Base-by-base conservation (phyloP, 2,888 invertebrate genomes). In the Chalcis sispes region DNA sequence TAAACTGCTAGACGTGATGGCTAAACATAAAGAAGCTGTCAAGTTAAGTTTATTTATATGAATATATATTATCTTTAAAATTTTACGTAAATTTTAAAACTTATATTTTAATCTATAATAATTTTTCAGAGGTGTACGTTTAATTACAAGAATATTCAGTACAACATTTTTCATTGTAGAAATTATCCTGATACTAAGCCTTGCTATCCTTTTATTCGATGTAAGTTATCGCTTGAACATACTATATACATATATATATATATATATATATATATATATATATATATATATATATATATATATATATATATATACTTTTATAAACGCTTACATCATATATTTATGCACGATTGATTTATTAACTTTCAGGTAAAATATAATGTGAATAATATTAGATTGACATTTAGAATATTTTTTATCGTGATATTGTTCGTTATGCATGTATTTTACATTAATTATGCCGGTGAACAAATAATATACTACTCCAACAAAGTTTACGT, bases 381-480 rank as follows among this genome's bases (percentile, higher is more conserved):
- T 23, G 23, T 36, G 20, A 20, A 59, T 8, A 10, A 59, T 20
- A 7, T 56, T 1, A 29, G 32, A n/a, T 15, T 15, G 23, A 27
- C 29, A 4, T 20, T 52, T 25, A 25, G 25, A 52, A 2, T 48
- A 48, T 25, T 52, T 3, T 52, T 52, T 52, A 2, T 29, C 46
- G 8, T n/a, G 10, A 1, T 42, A 10, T 25, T 61, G 54, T 50
- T 73, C 8, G 23, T 67, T n/a, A 23, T 42, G 10, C 54, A 73
- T 1, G 27, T 36, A n/a, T 73, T 73, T 50, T 61, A 67, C 40
- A n/a, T 67, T 20, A 67, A 61, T 62, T 61, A 67, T 23, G 61
- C 61, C 1, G 73, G 61, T 20, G 61, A 73, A 42, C 52, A 73
- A 61, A 52, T 73, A 29, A 67, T 73, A 27, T 27, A 59, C 2